Evolutionary conservation across 1,140 invertebrate species (phyloP).

Genomic region (Platorchestia sp.): DNA sequence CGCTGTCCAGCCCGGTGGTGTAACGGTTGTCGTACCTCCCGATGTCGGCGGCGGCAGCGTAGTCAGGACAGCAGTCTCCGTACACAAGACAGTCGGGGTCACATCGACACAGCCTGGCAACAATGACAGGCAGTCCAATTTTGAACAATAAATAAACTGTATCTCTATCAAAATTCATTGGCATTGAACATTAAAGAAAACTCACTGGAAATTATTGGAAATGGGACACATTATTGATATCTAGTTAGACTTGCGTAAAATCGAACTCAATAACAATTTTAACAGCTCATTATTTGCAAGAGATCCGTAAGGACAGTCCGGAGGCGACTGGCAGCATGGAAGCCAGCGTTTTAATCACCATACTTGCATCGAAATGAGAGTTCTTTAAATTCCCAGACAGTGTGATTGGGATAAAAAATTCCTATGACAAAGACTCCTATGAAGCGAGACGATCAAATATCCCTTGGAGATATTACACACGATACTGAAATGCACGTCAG

Average conservation of each 20-base stretch:
- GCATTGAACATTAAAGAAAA: not conserved
- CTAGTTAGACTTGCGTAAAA: not conserved
- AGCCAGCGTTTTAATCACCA: too few relatives aligned
- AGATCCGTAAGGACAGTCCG: too few relatives aligned
- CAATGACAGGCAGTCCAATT: not conserved
- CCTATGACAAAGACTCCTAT: too few relatives aligned
- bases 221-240: not conserved
- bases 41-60: not conserved
- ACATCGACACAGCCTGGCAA: slow-evolving; percentile 39
- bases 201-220: not conserved
- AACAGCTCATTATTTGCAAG: not conserved
- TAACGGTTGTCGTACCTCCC: not conserved
- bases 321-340: too few relatives aligned
- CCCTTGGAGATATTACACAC: too few relatives aligned
- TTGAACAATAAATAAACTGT: not conserved
- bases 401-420: too few relatives aligned
- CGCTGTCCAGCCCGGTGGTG: not conserved
- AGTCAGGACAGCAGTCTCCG: slow-evolving; percentile 56
- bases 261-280: not conserved
- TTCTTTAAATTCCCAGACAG: too few relatives aligned
- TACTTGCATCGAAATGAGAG: too few relatives aligned
- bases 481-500: too few relatives aligned
- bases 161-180: not conserved
- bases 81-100: slow-evolving; percentile 46
- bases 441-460: too few relatives aligned